Conservation (phyloP, 1,140 invertebrate species). For the Lepidostoma basale region DNA sequence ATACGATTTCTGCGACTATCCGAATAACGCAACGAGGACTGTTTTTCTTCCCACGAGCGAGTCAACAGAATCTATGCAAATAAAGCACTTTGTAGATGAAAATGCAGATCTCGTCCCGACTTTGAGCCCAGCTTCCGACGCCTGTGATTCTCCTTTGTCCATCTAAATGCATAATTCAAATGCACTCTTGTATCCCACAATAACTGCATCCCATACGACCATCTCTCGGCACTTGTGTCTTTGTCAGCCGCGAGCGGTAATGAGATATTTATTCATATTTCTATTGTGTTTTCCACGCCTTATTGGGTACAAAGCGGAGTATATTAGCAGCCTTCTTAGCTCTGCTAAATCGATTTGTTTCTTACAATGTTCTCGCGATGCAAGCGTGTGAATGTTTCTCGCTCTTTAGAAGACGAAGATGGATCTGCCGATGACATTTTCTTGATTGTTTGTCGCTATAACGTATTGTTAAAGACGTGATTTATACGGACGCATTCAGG, state of each 20-base stretch:
- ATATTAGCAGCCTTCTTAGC: constrained; percentile 1
- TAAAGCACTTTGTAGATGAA: not conserved
- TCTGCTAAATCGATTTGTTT: constrained; percentile 27
- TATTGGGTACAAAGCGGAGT: not conserved
- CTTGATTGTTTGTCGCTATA: no score
- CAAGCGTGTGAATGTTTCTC: no score
- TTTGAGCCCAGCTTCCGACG: constrained; percentile 13
- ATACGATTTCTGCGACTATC: no score
- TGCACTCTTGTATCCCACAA: constrained; percentile 11
- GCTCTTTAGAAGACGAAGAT: no score
- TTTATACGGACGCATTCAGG: no score
- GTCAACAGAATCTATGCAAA: not conserved
- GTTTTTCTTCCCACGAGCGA: no score
- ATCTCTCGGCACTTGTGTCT: not conserved
- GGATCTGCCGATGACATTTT: no score
- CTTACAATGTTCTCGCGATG: constrained; percentile 4
- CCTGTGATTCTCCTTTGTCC: constrained; percentile 6
- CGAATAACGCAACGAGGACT: no score
- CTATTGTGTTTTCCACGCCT: not conserved
- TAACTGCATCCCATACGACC: constrained; percentile 1
- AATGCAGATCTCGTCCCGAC: constrained; percentile 7
- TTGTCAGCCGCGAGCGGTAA: not conserved
- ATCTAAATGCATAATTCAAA: constrained; percentile 23
- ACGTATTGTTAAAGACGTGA: no score
- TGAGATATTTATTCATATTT: not conserved